Evolutionary conservation across 2,113 vertebrate species (phyloP), one percentile per base, ranked within the genome.

Genomic region (Aplodontia rufa): DNA sequence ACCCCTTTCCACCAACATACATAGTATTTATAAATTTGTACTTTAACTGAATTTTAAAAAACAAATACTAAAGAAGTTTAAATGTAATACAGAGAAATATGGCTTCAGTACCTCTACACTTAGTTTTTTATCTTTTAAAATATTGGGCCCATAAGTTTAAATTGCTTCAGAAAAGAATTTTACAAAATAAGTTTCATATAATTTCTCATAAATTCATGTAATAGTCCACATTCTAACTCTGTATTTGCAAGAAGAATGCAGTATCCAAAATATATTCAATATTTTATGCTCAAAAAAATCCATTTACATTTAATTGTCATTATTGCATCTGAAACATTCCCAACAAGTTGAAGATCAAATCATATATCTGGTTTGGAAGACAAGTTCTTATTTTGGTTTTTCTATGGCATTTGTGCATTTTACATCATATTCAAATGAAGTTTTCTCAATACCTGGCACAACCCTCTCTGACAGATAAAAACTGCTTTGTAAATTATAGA

Each of bases 401-500:
- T 19, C 2, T 80, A 47, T 88, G 5, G 37, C 74, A 80, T n/a
- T 93, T 94, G n/a, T 75, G 47, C 45, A 82, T 87, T 95, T 97
- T 96, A 28, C 7, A 95, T 96, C 45, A 95, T 84, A 96, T 95
- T 83, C 20, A 96, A 97, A 93, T 78, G 78, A 87, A 11, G 8
- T 95, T 62, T 68, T 76, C 26, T 66, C 20, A 90, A 5, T 45
- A 94, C 94, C 55, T 87, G 19, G 40, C 75, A 79, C 3, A 69
- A 3, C 32, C 76, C 8, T 87, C 55, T 90, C 35, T 69, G 96
- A 79, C 6, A 95, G 12, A 94, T 92, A 97, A 96, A 97, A 95
- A 95, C 90, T 95, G 92, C 47, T 60, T 96, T 84, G 28, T 64
- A 96, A 96, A 96, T 90, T 97, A 71, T 47, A 97, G 55, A 47